Evolutionary conservation across 2,113 vertebrate genomes (phyloP).

Genomic region (Rhinogobius similis): DNA sequence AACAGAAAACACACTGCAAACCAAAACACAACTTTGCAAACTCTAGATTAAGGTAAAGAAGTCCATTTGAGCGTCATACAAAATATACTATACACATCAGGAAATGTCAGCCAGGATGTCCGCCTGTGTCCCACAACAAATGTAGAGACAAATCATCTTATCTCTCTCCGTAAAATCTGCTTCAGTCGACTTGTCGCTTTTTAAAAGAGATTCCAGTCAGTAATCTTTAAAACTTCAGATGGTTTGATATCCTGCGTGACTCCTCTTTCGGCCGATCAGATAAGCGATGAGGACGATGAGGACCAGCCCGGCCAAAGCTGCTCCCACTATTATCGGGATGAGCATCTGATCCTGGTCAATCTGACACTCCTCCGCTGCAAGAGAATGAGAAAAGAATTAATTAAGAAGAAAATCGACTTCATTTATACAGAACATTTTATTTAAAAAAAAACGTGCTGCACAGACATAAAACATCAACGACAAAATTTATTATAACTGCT

Average conservation of each 20-base stretch:
- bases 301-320: slow-evolving; percentile 92
- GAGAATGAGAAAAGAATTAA: too few relatives aligned
- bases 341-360: slow-evolving; percentile 93
- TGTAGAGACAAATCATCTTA: too few relatives aligned
- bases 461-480: too few relatives aligned
- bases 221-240: slow-evolving; percentile 79
- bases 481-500: too few relatives aligned
- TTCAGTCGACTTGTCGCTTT: background rate
- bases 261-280: slow-evolving; percentile 93
- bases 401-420: too few relatives aligned
- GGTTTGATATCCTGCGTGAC: slow-evolving; percentile 97
- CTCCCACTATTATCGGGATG: slow-evolving; percentile 95
- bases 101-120: slow-evolving; percentile 26
- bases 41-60: slow-evolving; percentile 4
- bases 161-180: background rate
- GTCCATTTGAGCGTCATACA: slow-evolving; percentile 11
- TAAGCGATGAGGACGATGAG: slow-evolving; percentile 95
- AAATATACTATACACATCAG: slow-evolving; percentile 20
- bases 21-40: slow-evolving; percentile 21
- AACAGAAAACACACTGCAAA: slow-evolving; percentile 11
- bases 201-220: slow-evolving; percentile 17
- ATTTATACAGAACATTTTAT: too few relatives aligned
- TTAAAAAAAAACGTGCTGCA: too few relatives aligned
- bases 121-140: too few relatives aligned
- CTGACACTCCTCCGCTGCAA: slow-evolving; percentile 90